Percentiles rank a stretch among this genome's conserved stretches.
Conservation (phyloP, 2,113 vertebrate species). For the Sceloporus tristichus region DNA sequence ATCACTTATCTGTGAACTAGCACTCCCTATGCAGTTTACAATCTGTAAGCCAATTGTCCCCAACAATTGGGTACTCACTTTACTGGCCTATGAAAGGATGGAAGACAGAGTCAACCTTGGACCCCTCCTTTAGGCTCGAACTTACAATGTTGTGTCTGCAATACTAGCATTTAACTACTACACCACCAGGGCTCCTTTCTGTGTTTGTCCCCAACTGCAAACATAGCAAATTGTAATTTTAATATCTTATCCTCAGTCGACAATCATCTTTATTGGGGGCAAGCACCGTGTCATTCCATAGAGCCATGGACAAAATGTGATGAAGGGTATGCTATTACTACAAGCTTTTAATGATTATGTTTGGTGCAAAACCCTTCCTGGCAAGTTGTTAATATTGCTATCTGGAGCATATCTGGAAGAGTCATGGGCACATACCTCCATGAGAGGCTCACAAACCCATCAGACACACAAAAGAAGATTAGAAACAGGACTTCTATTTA, state of each 20-base stretch:
- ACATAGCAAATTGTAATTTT: background rate
- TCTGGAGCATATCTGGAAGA: too few relatives aligned
- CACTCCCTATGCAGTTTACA: too few relatives aligned
- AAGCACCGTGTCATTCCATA: background rate
- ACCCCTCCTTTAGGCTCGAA: too few relatives aligned
- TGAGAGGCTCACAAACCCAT: background rate
- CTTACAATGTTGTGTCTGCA: too few relatives aligned
- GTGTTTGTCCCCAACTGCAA: background rate
- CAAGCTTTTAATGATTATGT: background rate
- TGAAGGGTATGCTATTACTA: background rate
- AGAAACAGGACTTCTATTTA: background rate
- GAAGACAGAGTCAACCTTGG: too few relatives aligned
- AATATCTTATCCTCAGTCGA: background rate
- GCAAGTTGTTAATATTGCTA: background rate
- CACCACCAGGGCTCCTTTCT: too few relatives aligned
- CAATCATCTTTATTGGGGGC: background rate
- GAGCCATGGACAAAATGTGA: background rate
- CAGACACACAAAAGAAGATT: background rate
- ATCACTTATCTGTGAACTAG: too few relatives aligned
- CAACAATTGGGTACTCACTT: too few relatives aligned
- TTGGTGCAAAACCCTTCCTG: background rate
- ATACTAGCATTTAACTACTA: too few relatives aligned
- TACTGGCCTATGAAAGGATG: too few relatives aligned
- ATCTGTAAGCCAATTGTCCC: too few relatives aligned
- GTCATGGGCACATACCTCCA: background rate